Percentiles rank a stretch among this genome's conserved stretches.
Evolutionary conservation across 2,797 vertebrate species (phyloP).

Genomic region (Artibeus jamaicensis): DNA sequence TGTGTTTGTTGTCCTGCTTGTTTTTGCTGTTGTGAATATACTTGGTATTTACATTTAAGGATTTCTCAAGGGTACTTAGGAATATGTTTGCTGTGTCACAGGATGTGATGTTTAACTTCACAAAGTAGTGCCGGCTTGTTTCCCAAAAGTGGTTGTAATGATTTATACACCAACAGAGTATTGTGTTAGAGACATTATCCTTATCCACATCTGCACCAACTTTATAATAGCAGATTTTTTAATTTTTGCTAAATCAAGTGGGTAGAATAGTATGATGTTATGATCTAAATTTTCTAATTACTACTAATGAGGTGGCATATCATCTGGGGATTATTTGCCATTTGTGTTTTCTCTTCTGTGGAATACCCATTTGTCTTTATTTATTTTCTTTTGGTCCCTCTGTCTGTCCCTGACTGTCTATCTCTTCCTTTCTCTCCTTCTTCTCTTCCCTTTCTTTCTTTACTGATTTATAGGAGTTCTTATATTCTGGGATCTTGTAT

Average conservation of each 20-base stretch:
- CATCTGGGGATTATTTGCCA: not conserved
- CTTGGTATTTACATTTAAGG: not conserved
- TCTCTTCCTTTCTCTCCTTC: not conserved
- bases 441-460: not conserved
- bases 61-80: not conserved
- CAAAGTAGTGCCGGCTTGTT: not conserved
- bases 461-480: not conserved
- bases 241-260: not conserved
- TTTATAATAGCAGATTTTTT: not conserved
- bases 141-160: not conserved
- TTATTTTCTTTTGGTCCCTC: not conserved
- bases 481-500: not conserved
- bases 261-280: not conserved
- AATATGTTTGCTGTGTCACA: not conserved
- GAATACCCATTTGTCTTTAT: not conserved
- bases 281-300: conserved; percentile 1
- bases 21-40: not conserved
- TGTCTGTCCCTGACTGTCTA: not conserved
- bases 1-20: not conserved
- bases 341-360: not conserved
- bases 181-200: not conserved
- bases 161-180: not conserved
- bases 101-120: not conserved
- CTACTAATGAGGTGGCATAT: not conserved
- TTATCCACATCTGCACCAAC: not conserved